Percentiles rank a stretch among this genome's conserved stretches.
Evolutionary conservation across 1,140 invertebrate genomes (phyloP).

Genomic region (Ceratosolen solmsi): DNA sequence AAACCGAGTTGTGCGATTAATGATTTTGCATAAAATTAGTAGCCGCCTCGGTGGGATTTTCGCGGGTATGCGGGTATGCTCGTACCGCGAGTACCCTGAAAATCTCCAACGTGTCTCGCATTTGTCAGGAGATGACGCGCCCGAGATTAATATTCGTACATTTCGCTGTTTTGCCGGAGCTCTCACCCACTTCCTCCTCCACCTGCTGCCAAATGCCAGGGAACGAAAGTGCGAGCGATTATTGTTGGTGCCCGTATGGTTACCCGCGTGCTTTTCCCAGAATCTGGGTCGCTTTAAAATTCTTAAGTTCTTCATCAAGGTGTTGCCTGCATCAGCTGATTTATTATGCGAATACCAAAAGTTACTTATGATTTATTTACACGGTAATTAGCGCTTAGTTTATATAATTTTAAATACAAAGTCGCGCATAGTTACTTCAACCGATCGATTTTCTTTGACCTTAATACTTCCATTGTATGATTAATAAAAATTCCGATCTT

Average conservation of each 20-base stretch:
- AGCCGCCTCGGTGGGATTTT: conserved; percentile 28
- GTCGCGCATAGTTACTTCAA: background rate
- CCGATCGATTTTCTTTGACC: background rate
- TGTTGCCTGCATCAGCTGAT: background rate
- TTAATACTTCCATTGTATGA: background rate
- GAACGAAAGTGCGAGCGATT: conserved; percentile 46
- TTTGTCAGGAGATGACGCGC: conserved; percentile 56
- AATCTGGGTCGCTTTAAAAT: conserved; percentile 54
- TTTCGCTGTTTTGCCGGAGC: conserved; percentile 46
- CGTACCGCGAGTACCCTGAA: conserved; percentile 27
- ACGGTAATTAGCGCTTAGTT: background rate
- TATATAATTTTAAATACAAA: background rate
- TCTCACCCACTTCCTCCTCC: conserved; percentile 50
- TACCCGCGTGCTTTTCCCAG: conserved; percentile 38
- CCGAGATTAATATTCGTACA: conserved; percentile 59
- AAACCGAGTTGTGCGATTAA: conserved; percentile 33
- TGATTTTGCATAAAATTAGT: conserved; percentile 49
- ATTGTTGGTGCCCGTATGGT: conserved; percentile 54
- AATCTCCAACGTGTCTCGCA: conserved; percentile 57
- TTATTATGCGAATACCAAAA: conserved; percentile 5
- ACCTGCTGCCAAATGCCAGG: conserved; percentile 56
- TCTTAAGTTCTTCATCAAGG: conserved; percentile 2
- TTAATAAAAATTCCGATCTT: background rate
- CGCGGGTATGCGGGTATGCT: background rate
- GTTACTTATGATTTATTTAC: background rate